Percentiles rank a stretch among this genome's conserved stretches.
Evolutionary conservation across 2,888 invertebrate species (phyloP).

Genomic region (Standfussiana lucernea): DNA sequence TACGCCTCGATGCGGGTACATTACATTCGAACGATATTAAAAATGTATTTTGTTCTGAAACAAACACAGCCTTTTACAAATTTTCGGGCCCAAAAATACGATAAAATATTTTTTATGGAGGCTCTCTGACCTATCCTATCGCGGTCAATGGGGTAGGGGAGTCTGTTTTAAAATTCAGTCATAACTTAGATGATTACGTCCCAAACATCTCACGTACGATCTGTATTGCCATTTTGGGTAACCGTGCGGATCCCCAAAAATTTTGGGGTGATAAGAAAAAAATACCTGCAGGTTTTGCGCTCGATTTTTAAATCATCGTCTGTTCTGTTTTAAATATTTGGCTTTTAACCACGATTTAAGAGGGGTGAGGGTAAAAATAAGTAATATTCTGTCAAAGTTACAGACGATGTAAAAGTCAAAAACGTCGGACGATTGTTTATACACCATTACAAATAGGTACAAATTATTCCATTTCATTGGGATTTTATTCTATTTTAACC

Average conservation of each 20-base stretch:
- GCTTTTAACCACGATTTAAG: neutral
- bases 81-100: slow-evolving; percentile 25
- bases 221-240: slow-evolving; percentile 85
- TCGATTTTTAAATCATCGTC: slow-evolving; percentile 30
- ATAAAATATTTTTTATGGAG: slow-evolving; percentile 71
- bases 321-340: neutral
- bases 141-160: slow-evolving; percentile 71
- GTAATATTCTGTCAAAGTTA: too few species aligned
- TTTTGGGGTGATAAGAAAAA: slow-evolving; percentile 80
- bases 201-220: slow-evolving; percentile 88
- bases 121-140: slow-evolving; percentile 71
- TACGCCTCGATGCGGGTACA: neutral
- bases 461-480: neutral
- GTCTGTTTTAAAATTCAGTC: slow-evolving; percentile 81
- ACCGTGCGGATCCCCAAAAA: slow-evolving; percentile 77
- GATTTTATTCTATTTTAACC: slow-evolving; percentile 1
- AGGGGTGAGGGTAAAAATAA: neutral
- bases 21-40: slow-evolving; percentile 33
- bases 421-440: neutral
- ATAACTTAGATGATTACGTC: slow-evolving; percentile 82
- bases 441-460: neutral
- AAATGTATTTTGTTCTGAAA: slow-evolving; percentile 36
- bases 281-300: slow-evolving; percentile 59
- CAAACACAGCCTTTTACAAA: slow-evolving; percentile 32
- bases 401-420: neutral